Evolutionary conservation across 2,113 vertebrate genomes (phyloP), one percentile per base, ranked within the genome.

Genomic region (Psittacula cyanocephala): DNA sequence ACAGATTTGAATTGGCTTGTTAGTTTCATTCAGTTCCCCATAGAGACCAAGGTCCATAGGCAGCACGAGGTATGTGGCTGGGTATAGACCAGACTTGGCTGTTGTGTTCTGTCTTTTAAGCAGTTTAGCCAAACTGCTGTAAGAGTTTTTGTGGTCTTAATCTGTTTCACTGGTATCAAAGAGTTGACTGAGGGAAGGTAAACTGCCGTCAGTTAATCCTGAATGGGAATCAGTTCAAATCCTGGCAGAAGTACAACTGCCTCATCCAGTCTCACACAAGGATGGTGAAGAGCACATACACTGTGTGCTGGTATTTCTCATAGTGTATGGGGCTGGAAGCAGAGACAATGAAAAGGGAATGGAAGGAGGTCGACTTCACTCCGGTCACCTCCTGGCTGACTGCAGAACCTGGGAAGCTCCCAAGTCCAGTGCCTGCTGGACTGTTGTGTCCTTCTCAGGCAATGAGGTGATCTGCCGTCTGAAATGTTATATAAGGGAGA

Each of bases 211-310:
- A 93, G 60, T 50, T 74, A 43, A 23, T 86, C 85, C 29, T 59
- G 37, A 86, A n/a, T 46, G 4, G 0, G 81, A 79, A 89, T 41
- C 27, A 33, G 59, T 82, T 92, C 67, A 55, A 14, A 41, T 70
- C 17, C 35, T 85, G 52, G 67, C n/a, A 81, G 84, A 27, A 67
- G 33, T 60, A 64, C 33, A 46, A 49, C 2, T 2, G 18, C 63
- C 67, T 96, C 47, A 11, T 91, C 57, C 37, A 13, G 76, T 86
- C 82, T 52, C 71, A 76, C 17, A 1, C 12, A 44, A 57, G 17
- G 67, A 31, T 60, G 35, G 55, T 6, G 2, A 81, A 41, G 55
- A 83, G 25, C 17, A 19, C 0, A 0, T 28, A 28, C 1, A 0
- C 57, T 14, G 12, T 15, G 17, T 63, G 8, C 5, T 81, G 78